Evolutionary conservation across 2,113 vertebrate species (phyloP), one percentile per base, ranked within the genome.

Genomic region (Ophiodon elongatus): DNA sequence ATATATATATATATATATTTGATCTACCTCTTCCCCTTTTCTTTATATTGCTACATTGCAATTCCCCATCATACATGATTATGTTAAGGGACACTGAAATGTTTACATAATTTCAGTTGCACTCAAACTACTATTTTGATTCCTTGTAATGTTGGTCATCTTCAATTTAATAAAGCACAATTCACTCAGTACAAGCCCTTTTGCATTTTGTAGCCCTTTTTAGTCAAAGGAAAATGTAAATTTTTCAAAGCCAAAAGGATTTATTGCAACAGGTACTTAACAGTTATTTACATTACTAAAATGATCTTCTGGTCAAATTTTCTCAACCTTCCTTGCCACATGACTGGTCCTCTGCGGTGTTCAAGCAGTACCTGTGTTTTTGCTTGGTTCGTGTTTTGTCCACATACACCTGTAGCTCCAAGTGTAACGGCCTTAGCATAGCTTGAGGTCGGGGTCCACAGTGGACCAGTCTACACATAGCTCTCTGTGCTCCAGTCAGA

Each of bases 391-490:
- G 86, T 39, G 82, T 96, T 93, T 94, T 96, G 85, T 96, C 94
- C 76, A 95, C 91, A 0, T 88, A 94, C 11, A 94, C 73, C 83
- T 95, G 93, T 1, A 97, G 96, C 93, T 96, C 97, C 89, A 94
- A 59, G 27, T 90, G 87, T 67, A 96, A 81, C 0, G 96, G 96
- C 84, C 91, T 95, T 6, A 96, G 92, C 35, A 93, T 87, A 0
- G 95, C 94, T 35, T 31, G 82, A 0, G 96, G 95, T 60, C 95
- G 90, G 7, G 96, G 93, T 10, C 95, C 95, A 0, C 70, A 92
- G 14, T 96, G 94, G 23, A 95, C 94, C 79, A 96, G 92, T 75
- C 90, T 95, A 91, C 96, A 97, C 86, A 96, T n/a, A 0, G 95
- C 95, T 59, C 88, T 95, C 88, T 96, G 94, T 0, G 95, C 96